Evolutionary conservation across 2,797 vertebrate species (phyloP).

Genomic region (Serranus cabrilla): DNA sequence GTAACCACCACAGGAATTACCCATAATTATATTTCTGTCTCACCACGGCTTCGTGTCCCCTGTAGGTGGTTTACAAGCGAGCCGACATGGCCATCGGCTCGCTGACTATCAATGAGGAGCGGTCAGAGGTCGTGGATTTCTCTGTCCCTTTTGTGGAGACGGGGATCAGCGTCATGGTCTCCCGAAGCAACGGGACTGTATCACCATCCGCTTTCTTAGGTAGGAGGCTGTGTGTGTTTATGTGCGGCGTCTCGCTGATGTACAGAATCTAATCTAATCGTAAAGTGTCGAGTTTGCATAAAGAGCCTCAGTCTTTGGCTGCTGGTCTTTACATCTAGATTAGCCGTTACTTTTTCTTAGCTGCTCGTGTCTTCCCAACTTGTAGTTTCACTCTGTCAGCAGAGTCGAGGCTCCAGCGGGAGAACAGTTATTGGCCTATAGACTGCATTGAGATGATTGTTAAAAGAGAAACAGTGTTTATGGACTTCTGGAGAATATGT

Average conservation of each 20-base stretch:
- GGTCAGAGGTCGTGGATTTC: slow-evolving; percentile 95
- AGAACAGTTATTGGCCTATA: slow-evolving; percentile 65
- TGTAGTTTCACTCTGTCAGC: slow-evolving; percentile 78
- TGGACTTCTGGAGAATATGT: slow-evolving; percentile 61
- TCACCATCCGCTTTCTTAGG: slow-evolving; percentile 95
- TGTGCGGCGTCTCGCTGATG: slow-evolving; percentile 27
- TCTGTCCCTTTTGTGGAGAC: slow-evolving; percentile 96
- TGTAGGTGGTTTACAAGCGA: slow-evolving; percentile 92
- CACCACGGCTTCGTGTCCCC: slow-evolving; percentile 26
- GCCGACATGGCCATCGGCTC: slow-evolving; percentile 96
- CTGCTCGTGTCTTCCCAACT: slow-evolving; percentile 68
- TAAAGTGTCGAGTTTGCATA: slow-evolving; percentile 73
- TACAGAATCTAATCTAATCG: slow-evolving; percentile 59
- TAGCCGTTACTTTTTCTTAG: slow-evolving; percentile 60
- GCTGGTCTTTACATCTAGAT: slow-evolving; percentile 71
- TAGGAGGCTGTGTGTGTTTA: slow-evolving; percentile 70
- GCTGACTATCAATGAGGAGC: slow-evolving; percentile 94
- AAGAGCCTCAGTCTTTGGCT: slow-evolving; percentile 65
- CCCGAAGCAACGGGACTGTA: slow-evolving; percentile 94
- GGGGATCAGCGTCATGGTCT: slow-evolving; percentile 96
- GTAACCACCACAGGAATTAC: slow-evolving; percentile 14
- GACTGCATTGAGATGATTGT: slow-evolving; percentile 67
- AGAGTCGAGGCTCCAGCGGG: slow-evolving; percentile 66
- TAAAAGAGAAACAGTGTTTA: slow-evolving; percentile 56
- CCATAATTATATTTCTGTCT: slow-evolving; percentile 42